Conservation (phyloP, 2,888 invertebrate species). For the Eulithis prunata region DNA sequence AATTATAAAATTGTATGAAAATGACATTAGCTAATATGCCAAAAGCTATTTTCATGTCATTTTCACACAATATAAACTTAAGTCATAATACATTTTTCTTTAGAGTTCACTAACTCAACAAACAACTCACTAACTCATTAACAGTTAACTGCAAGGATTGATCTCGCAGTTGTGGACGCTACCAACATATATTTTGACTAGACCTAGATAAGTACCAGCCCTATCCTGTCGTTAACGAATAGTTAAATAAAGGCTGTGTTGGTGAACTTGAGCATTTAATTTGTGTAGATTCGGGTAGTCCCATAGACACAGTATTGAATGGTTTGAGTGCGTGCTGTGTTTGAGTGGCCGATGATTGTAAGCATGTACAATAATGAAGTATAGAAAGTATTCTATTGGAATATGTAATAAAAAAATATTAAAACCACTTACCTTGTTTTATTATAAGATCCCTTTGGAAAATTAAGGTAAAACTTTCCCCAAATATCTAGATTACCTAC, state of each 20-base stretch:
- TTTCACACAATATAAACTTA: no score
- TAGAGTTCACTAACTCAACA: no score
- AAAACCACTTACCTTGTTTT: constrained; percentile 50
- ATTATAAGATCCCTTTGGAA: constrained; percentile 2
- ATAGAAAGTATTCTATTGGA: constrained; percentile 84
- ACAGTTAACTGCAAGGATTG: no score
- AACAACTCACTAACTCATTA: no score
- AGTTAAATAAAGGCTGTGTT: not conserved
- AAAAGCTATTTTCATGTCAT: no score
- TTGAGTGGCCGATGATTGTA: constrained; percentile 59
- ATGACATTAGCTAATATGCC: no score
- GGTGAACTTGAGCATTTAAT: constrained; percentile 46
- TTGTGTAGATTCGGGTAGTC: constrained; percentile 38
- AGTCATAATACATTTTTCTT: no score
- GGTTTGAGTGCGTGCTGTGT: constrained; percentile 45
- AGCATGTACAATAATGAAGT: constrained; percentile 77
- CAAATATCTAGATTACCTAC: no score
- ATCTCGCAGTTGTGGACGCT: no score
- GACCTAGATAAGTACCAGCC: no score
- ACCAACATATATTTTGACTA: no score
- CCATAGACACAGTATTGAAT: constrained; percentile 27
- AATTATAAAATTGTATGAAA: no score
- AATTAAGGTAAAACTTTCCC: not conserved
- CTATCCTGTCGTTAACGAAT: not conserved
- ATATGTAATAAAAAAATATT: constrained; percentile 80